Evolutionary conservation across 2,797 vertebrate genomes (phyloP).

Genomic region (Remorina albescens): DNA sequence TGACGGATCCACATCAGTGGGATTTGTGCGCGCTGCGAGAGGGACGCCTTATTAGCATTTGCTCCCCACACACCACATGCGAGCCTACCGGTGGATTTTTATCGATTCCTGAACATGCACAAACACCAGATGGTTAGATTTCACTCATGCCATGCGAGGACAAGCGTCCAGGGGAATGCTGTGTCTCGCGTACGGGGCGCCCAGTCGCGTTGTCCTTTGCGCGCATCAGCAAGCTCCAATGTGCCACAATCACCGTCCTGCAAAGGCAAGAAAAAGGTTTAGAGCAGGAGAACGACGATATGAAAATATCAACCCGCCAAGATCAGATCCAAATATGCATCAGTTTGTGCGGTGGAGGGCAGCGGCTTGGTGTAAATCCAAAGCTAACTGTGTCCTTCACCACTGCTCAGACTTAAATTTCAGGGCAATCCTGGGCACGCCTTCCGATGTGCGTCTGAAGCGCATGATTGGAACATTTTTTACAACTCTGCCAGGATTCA

Average conservation of each 20-base stretch:
- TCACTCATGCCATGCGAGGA: conserved; percentile 23
- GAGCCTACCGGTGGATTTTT: neutral
- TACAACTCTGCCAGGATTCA: conserved; percentile 67
- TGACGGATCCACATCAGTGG: conserved; percentile 52
- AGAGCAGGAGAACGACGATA: neutral
- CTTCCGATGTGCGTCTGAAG: conserved; percentile 66
- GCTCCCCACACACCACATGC: conserved; percentile 18
- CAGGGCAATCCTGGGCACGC: conserved; percentile 75
- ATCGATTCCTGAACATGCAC: conserved; percentile 8
- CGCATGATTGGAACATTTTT: conserved; percentile 77
- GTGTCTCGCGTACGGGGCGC: neutral
- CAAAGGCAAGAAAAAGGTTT: neutral
- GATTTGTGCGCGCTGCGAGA: conserved; percentile 52
- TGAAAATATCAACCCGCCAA: neutral
- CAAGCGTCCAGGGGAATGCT: conserved; percentile 8
- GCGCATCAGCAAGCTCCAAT: conserved; percentile 59
- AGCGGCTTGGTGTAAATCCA: conserved; percentile 32
- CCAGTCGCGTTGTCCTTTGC: conserved; percentile 12
- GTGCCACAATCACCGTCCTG: conserved; percentile 47
- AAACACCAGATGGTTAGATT: conserved; percentile 16
- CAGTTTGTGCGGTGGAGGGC: neutral
- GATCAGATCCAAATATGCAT: conserved; percentile 12
- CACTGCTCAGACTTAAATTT: conserved; percentile 66
- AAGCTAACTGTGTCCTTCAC: conserved; percentile 38
- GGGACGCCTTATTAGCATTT: conserved; percentile 36